These are phyloP conservation scores for Sander lucioperca DNA, from an alignment of 2,113 vertebrate genomes.

Conservation along the genomic window DNA sequence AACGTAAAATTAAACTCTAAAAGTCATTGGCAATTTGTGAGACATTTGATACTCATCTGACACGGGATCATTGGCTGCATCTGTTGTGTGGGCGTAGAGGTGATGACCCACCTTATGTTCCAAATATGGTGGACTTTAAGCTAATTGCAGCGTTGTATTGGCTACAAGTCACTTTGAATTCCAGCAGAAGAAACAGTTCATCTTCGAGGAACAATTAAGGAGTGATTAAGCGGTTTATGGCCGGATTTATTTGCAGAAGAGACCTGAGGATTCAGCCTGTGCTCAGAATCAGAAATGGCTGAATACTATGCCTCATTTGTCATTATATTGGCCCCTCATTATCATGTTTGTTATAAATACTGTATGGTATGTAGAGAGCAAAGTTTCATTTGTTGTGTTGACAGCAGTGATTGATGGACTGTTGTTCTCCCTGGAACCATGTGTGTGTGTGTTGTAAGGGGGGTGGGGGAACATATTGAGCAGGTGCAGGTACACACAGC, in stretches of 20 bases:
- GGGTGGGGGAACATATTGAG: slow-evolving; percentile 19
- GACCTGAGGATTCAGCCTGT: slow-evolving; percentile 5
- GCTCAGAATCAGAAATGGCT: slow-evolving; percentile 18
- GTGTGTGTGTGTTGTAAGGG: slow-evolving; percentile 32
- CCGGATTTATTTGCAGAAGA: neutral
- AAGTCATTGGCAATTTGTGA: slow-evolving; percentile 16
- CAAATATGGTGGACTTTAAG: slow-evolving; percentile 36
- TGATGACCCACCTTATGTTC: slow-evolving; percentile 51
- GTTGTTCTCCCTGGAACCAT: slow-evolving; percentile 24
- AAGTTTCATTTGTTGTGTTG: slow-evolving; percentile 43
- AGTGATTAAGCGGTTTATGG: neutral
- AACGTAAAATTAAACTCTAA: neutral
- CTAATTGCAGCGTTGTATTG: neutral
- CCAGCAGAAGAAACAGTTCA: neutral
- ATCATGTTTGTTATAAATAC: slow-evolving; percentile 46
- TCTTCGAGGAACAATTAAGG: slow-evolving; percentile 4
- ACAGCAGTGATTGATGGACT: slow-evolving; percentile 61
- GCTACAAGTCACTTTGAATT: slow-evolving; percentile 5
- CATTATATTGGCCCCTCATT: slow-evolving; percentile 22
- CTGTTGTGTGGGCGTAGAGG: slow-evolving; percentile 45
- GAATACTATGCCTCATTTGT: neutral
- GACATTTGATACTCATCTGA: slow-evolving; percentile 30
- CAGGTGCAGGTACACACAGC: slow-evolving; percentile 60
- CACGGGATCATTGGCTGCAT: slow-evolving; percentile 39
- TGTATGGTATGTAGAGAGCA: slow-evolving; percentile 20